A percentile compares a stretch with the other conserved stretches of the same genome.
These are phyloP conservation scores for Tetanocera ferruginea DNA, from an alignment of 2,888 invertebrate genomes.

Conservation along the genomic window DNA sequence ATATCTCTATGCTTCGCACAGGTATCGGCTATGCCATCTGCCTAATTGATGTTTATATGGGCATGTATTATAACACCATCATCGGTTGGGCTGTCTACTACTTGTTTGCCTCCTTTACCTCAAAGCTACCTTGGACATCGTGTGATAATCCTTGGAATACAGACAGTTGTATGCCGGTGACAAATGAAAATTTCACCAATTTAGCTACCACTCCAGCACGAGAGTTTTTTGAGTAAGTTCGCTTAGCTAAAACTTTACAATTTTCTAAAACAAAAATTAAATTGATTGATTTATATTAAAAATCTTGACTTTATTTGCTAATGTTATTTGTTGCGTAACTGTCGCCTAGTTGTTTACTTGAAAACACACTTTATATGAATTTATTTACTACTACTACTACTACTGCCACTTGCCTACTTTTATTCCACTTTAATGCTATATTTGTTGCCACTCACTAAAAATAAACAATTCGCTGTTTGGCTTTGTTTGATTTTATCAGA, in stretches of 20 bases:
- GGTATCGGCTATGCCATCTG: slow-evolving; percentile 97
- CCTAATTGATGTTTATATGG: slow-evolving; percentile 94
- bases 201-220: slow-evolving; percentile 82
- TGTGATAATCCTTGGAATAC: slow-evolving; percentile 93
- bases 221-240: slow-evolving; percentile 90
- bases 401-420: background rate
- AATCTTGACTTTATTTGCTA: background rate
- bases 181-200: slow-evolving; percentile 72
- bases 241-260: no score
- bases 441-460: background rate
- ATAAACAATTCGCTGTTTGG: background rate
- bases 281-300: background rate
- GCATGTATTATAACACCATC: slow-evolving; percentile 97
- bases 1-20: slow-evolving; percentile 64
- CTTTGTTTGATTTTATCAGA: background rate
- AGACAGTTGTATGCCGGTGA: slow-evolving; percentile 78
- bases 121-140: slow-evolving; percentile 87
- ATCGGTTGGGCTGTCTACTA: slow-evolving; percentile 97
- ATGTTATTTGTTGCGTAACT: no score
- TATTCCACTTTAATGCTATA: background rate
- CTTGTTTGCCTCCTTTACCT: slow-evolving; percentile 85
- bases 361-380: slow-evolving; percentile 5
- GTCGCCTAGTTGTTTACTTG: background rate
- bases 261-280: background rate
- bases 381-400: background rate